Evolutionary conservation across 2,113 vertebrate genomes (phyloP), one percentile per base, ranked within the genome.

Genomic region (Pseudorhombus dupliciocellatus): DNA sequence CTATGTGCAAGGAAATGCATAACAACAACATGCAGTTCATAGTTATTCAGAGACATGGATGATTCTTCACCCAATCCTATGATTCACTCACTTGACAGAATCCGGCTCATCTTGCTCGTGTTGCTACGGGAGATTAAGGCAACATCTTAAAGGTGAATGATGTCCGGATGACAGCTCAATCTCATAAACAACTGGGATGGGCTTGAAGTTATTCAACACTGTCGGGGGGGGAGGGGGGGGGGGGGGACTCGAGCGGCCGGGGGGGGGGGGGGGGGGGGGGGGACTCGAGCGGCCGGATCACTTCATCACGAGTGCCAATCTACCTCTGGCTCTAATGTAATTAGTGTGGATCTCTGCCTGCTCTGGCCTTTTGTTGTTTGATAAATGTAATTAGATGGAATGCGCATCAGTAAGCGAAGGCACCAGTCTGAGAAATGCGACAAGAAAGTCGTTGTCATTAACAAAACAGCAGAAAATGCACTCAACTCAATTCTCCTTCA

Each of bases 361-460:
- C 76, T 74, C 70, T 79, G 84, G 80, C 79, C 80, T 88, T 88
- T 84, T 87, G 79, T 88, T 83, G 75, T 87, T 80, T 89, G 84
- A 87, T 87, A 87, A 85, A 91, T 82, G 80, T 76, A 80, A 91
- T 91, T 91, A 87, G 79, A 83, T 85, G 59, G 85, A 89, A 90
- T 62, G 73, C 81, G 79, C 77, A 70, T 63, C 73, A 66, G 66
- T 70, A 74, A 81, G 81, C 70, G 42, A 63, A 78, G 80, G 50
- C 26, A 4, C 52, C 26, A 40, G 80, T 73, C 46, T 68, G 59
- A 80, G 83, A 79, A 75, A 76, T 79, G 75, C 80, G 77, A 88
- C 85, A 80, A 74, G 74, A 84, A 84, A 85, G 84, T 79, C 67
- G 66, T 77, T 64, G 70, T 83, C 83, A 85, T 84, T 84, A 86